These are phyloP conservation scores for Lepidonotus clava DNA, from an alignment of 2,888 invertebrate genomes.

Conservation along the genomic window DNA sequence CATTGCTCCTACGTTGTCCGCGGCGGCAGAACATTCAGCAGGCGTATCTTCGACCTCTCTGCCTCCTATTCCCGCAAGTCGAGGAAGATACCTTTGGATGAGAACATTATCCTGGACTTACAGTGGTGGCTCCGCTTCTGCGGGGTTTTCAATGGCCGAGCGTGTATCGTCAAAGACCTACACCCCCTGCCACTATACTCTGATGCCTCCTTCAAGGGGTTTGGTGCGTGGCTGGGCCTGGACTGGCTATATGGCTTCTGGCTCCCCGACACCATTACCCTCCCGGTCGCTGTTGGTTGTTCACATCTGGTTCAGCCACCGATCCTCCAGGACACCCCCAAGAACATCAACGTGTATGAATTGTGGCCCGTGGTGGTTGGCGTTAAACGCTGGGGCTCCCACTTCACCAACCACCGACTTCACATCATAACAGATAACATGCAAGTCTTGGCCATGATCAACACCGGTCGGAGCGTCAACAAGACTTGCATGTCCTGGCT, in stretches of 20 bases:
- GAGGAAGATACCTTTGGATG: neutral
- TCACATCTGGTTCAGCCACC: neutral
- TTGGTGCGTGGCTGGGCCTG: neutral
- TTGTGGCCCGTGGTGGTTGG: neutral
- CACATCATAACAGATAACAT: too few species aligned
- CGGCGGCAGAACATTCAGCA: neutral
- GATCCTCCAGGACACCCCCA: neutral
- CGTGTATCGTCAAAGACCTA: neutral
- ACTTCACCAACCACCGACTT: neutral
- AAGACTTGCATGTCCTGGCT: too few species aligned
- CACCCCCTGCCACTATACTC: neutral
- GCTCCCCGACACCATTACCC: neutral
- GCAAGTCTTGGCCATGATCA: too few species aligned
- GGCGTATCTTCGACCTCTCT: neutral
- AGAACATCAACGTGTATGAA: neutral
- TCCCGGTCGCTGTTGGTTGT: neutral
- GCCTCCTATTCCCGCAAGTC: neutral
- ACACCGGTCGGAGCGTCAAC: too few species aligned
- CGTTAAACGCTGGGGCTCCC: neutral
- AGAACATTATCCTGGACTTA: neutral
- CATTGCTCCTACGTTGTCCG: neutral
- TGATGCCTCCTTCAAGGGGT: neutral
- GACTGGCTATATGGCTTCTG: neutral
- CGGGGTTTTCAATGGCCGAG: neutral
- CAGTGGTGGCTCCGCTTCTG: neutral